Base-by-base conservation (phyloP, 2,888 invertebrate genomes). In the Nomada lathburiana region DNA sequence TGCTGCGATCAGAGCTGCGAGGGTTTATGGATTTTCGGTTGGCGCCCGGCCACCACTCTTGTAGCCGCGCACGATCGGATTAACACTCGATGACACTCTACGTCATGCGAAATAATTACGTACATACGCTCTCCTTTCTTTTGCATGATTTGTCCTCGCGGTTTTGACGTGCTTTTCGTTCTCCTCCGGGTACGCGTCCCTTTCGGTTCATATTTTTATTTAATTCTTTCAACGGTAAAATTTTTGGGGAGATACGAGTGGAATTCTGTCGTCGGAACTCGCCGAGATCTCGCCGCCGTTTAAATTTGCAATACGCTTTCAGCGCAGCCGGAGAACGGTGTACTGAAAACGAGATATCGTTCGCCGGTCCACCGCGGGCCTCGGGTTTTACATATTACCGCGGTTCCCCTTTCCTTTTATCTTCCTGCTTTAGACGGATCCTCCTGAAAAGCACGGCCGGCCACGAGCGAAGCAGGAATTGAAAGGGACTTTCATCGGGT, bases 1-100 rank as follows among this genome's bases (percentile, higher is more conserved):
- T 80, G 87, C 86, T 81, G 76, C 78, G 85, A 75, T 83, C 84
- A 60, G 69, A 78, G 75, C 83, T 16, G 67, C 18, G 26, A 18
- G 63, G 74, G 80, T 85, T 89, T 89, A 89, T 87, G 89, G 89
- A 89, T 88, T 89, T 89, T 87, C 86, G 42, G 76, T 78, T 77
- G 83, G 84, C 84, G 57, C 52, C 20, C 47, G 69, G 84, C 76
- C 77, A 63, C 76, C 82, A 59, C 78, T 76, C 79, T 78, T 74
- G 87, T 7, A 7, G 36, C 36, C 81, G 79, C 36, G 55, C 65
- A 62, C 74, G 83, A 83, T 86, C 87, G 87, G 87, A 85, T 88
- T 87, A 87, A 87, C 85, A 79, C 83, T 82, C 80, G 83, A 77
- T 76, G 80, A 83, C 77, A 64, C 62, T 82, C 73, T 71, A 72